These are phyloP conservation scores for Polypterus senegalus DNA, from an alignment of 2,113 vertebrate genomes.

Conservation along the genomic window DNA sequence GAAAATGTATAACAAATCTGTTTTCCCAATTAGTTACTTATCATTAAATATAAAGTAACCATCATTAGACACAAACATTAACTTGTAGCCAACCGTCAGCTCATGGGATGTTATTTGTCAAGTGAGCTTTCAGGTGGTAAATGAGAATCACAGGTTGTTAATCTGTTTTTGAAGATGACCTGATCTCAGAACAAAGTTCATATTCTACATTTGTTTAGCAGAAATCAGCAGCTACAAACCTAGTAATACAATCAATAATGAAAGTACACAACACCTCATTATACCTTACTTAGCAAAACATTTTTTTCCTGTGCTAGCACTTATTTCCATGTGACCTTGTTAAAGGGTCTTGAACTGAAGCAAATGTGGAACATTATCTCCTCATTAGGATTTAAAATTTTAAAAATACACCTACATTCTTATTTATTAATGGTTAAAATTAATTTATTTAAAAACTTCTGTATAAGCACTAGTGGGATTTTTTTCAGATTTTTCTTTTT, in stretches of 20 bases:
- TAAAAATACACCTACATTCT: no score
- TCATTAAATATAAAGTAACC: background rate
- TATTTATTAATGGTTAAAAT: no score
- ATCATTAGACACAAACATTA: slow-evolving; percentile 2
- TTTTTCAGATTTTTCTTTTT: no score
- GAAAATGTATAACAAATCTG: background rate
- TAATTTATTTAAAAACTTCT: no score
- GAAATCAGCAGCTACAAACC: slow-evolving; percentile 4
- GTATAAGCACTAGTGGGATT: no score
- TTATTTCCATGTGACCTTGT: no score
- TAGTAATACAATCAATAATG: slow-evolving; percentile 19
- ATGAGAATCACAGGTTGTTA: slow-evolving; percentile 23
- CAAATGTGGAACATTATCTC: no score
- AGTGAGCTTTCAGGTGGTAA: slow-evolving; percentile 14
- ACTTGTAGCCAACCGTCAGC: slow-evolving; percentile 9
- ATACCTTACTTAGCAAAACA: no score
- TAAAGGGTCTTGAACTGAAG: no score
- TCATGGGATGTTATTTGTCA: slow-evolving; percentile 4
- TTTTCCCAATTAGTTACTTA: background rate
- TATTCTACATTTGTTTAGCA: slow-evolving; percentile 21
- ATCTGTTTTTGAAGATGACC: slow-evolving; percentile 15
- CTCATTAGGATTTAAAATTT: no score
- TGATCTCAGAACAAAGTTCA: slow-evolving; percentile 24
- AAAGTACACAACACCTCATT: background rate
- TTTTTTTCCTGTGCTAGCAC: no score